These are phyloP conservation scores for Vombatus ursinus DNA, from an alignment of 2,113 vertebrate species.

Conservation along the genomic window DNA sequence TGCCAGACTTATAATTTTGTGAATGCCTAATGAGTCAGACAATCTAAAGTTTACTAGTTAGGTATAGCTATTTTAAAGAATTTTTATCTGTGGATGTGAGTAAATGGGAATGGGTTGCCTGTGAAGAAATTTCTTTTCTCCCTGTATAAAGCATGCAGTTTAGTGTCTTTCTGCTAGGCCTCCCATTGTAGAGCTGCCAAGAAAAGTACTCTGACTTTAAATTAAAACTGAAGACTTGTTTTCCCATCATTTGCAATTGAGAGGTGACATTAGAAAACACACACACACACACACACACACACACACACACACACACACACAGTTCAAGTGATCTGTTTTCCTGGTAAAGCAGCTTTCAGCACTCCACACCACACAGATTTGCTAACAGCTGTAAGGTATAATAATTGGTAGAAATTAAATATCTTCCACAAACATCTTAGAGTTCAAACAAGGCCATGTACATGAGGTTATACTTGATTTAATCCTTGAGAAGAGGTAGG, in stretches of 20 bases:
- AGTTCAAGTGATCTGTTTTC: too few species aligned
- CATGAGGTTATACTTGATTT: not conserved
- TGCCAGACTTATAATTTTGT: too few species aligned
- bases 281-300: too few species aligned
- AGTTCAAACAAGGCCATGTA: not conserved
- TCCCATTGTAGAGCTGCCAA: not conserved
- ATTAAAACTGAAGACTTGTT: not conserved
- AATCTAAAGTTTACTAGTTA: not conserved
- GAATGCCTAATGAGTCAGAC: too few species aligned
- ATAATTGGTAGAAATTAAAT: not conserved
- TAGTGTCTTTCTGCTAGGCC: not conserved
- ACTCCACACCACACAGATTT: too few species aligned
- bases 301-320: too few species aligned
- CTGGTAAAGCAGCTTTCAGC: too few species aligned
- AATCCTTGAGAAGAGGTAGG: not conserved
- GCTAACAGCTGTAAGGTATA: not conserved
- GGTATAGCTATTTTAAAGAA: not conserved
- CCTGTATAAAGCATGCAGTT: not conserved
- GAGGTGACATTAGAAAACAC: not conserved
- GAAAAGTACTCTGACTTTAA: conserved; percentile 12
- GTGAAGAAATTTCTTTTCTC: not conserved
- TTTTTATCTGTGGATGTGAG: not conserved
- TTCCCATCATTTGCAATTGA: not conserved
- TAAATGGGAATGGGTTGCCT: not conserved
- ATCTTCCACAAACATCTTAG: not conserved